These are phyloP conservation scores for Erannis defoliaria DNA, from an alignment of 2,888 invertebrate genomes.

Conservation along the genomic window DNA sequence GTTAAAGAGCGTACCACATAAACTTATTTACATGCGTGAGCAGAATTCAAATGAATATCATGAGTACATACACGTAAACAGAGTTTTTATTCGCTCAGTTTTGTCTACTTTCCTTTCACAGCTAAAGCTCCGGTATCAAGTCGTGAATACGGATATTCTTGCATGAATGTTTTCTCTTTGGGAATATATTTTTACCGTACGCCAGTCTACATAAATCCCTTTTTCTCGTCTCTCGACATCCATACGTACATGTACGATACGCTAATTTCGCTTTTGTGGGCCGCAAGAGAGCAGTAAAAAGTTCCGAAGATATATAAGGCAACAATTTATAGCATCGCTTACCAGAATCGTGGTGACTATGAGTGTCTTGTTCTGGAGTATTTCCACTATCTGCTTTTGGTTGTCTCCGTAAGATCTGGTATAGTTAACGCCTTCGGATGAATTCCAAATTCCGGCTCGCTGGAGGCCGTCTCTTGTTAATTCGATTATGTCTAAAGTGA, in stretches of 20 bases:
- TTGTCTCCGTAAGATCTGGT: slow-evolving; percentile 94
- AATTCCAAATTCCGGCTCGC: slow-evolving; percentile 96
- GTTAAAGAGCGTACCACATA: slow-evolving; percentile 30
- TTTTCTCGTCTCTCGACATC: slow-evolving; percentile 56
- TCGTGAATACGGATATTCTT: slow-evolving; percentile 59
- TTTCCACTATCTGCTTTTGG: slow-evolving; percentile 95
- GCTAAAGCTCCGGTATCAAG: slow-evolving; percentile 46
- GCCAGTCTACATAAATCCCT: slow-evolving; percentile 58
- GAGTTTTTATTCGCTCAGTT: slow-evolving; percentile 46
- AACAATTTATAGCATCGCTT: slow-evolving; percentile 51
- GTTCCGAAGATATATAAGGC: slow-evolving; percentile 56
- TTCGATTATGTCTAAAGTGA: slow-evolving; percentile 96
- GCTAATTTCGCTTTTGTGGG: slow-evolving; percentile 69
- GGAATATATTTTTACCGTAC: slow-evolving; percentile 61
- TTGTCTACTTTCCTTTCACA: slow-evolving; percentile 46
- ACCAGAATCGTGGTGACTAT: slow-evolving; percentile 97
- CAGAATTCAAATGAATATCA: slow-evolving; percentile 46
- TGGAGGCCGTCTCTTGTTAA: slow-evolving; percentile 93
- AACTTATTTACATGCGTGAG: slow-evolving; percentile 46
- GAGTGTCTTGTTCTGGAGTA: slow-evolving; percentile 96
- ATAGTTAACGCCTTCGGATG: slow-evolving; percentile 95
- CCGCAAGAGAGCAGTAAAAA: slow-evolving; percentile 64
- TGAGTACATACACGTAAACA: slow-evolving; percentile 36
- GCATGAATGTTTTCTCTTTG: slow-evolving; percentile 55
- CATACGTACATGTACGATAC: slow-evolving; percentile 57